phyloP scores from a whole-genome alignment of 2,888 invertebrate genomes.

The Clepsis dumicolana region DNA sequence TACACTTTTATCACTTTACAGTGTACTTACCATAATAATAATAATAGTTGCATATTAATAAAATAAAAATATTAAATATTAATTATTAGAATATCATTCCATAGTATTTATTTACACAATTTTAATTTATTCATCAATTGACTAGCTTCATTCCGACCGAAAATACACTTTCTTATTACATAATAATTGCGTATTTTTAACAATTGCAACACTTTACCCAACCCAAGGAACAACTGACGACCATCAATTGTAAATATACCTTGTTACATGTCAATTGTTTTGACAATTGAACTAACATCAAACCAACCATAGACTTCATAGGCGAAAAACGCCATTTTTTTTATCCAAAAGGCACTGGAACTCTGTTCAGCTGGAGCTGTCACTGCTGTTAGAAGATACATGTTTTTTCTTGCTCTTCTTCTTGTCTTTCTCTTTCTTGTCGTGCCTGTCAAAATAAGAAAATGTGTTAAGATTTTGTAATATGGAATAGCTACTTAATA shows the following conservation, averaged over 20 bases:
- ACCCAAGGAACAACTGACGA: not conserved
- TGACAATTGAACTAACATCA: not conserved
- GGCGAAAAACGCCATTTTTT: constrained; percentile 19
- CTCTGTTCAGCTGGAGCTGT: constrained; percentile 73
- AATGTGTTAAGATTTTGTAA: not conserved
- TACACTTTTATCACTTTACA: no score
- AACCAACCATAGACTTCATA: constrained; percentile 1
- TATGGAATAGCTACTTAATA: no score
- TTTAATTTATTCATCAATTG: no score
- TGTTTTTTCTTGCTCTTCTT: constrained; percentile 68
- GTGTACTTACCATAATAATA: no score
- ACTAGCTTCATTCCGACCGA: no score
- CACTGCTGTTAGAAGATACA: constrained; percentile 66
- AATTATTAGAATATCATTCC: no score
- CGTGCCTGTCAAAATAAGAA: constrained; percentile 35
- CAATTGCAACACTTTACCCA: not conserved
- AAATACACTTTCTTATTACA: no score
- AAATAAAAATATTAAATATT: no score
- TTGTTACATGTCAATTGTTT: constrained; percentile 3
- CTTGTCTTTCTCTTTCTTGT: constrained; percentile 53
- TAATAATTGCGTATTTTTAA: not conserved
- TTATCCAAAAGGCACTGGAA: constrained; percentile 14
- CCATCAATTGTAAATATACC: not conserved
- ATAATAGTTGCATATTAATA: no score
- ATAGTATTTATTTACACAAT: no score